Evolutionary conservation across 2,113 vertebrate species (phyloP), one percentile per base, ranked within the genome.

Genomic region (Limnothrissa miodon): DNA sequence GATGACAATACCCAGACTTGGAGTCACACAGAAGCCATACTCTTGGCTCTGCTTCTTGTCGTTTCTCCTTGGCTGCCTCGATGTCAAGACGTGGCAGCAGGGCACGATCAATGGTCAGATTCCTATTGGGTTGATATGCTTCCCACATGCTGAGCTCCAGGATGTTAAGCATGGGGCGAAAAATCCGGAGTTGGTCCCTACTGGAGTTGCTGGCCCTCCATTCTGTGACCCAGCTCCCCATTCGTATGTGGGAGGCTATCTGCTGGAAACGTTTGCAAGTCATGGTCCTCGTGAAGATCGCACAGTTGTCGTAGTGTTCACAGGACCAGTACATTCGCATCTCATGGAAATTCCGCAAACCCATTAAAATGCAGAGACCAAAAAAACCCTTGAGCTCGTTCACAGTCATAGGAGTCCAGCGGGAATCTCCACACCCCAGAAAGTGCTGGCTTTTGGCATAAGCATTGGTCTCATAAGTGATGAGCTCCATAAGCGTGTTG

Each of bases 1-100:
- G 92, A 82, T 95, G 95, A 86, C 95, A 95, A 85, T 94, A 95
- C 13, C 95, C 95, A 0, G 95, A 95, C 85, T 95, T 95, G 36
- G 95, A 95, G 85, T 95, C 95, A 7, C 94, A 95, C 46, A 95
- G 90, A 42, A 95, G 91, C 95, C 95, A 95, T 33, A 95, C 91
- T 87, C 90, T 90, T 0, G 92, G 93, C 84, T 90, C 92, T 8
- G 82, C 86, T 66, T 81, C 89, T 0, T 39, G 78, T 4, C 78
- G 84, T 42, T 85, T 90, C 39, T 81, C 42, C 19, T 46, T 46
- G 46, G 78, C 23, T 11, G 66, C 48, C 10, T 87, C 91, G 39
- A 87, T 89, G 29, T 93, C 93, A 53, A 91, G 85, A 33, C 89
- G 53, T 0, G 93, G 92, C 48, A 95, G 86, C 78, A 94, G 90